phyloP scores from a whole-genome alignment of 2,797 vertebrate species.

The Hapalemur alaotrensis region DNA sequence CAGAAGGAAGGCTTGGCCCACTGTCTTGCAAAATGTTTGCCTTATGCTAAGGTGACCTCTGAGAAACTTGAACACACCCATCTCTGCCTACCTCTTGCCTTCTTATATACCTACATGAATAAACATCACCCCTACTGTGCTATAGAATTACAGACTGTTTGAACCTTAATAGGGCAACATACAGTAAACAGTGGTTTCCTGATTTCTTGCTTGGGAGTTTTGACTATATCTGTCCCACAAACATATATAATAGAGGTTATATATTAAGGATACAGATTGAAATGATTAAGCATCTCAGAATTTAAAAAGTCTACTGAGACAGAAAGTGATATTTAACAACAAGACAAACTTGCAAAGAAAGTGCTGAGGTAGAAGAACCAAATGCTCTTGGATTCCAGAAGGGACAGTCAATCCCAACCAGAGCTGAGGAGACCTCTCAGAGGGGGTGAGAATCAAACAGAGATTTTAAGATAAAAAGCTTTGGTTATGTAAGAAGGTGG shows the following conservation, averaged over 20 bases:
- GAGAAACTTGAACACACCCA: background rate
- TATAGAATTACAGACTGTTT: background rate
- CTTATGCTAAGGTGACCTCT: background rate
- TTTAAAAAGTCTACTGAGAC: background rate
- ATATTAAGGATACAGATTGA: background rate
- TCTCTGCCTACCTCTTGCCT: background rate
- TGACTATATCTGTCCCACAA: background rate
- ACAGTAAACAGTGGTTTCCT: background rate
- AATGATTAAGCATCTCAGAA: background rate
- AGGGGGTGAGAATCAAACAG: background rate
- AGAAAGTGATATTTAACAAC: background rate
- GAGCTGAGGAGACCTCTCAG: background rate
- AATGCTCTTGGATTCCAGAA: background rate
- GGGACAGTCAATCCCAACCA: accelerated
- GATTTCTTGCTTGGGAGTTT: background rate
- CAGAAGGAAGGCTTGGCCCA: background rate
- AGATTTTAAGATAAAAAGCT: background rate
- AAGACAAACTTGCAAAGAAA: background rate
- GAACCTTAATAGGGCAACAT: background rate
- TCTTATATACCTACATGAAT: background rate
- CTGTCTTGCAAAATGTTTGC: background rate
- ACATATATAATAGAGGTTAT: background rate
- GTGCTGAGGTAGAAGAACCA: background rate
- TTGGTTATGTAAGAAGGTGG: background rate
- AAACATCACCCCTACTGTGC: background rate